phyloP scores from a whole-genome alignment of 2,797 vertebrate species.

The Vireo griseus region DNA sequence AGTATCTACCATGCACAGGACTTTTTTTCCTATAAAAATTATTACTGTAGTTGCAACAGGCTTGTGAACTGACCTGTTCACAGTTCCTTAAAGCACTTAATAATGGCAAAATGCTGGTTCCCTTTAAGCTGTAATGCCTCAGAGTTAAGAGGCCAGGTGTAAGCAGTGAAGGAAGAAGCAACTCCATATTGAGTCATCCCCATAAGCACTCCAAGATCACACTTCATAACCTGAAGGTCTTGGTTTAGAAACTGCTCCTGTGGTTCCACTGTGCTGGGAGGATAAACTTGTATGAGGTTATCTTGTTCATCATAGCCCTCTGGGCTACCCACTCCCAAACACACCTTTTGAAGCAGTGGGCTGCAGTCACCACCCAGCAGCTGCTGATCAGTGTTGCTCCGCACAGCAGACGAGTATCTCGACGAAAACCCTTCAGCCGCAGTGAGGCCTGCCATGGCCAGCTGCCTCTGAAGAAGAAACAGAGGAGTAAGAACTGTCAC shows the following conservation, averaged over 20 bases:
- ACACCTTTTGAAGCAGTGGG: slow-evolving; percentile 90
- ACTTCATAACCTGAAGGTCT: neutral
- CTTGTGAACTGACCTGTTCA: neutral
- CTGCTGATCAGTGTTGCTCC: slow-evolving; percentile 84
- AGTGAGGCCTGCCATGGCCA: slow-evolving; percentile 93
- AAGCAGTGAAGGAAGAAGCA: neutral
- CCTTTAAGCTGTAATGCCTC: neutral
- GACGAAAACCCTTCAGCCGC: slow-evolving; percentile 80
- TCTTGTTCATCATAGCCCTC: neutral
- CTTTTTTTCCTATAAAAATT: neutral
- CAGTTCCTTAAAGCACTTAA: neutral
- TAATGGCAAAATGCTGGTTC: neutral
- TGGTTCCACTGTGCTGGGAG: neutral
- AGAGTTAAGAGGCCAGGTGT: neutral
- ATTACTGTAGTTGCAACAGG: neutral
- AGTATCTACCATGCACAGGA: neutral
- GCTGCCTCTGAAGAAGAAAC: slow-evolving; percentile 75
- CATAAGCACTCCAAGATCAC: neutral
- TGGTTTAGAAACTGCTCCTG: neutral
- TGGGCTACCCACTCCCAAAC: neutral
- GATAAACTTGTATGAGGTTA: neutral
- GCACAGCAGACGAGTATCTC: slow-evolving; percentile 82
- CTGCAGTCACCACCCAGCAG: slow-evolving; percentile 88
- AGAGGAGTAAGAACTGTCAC: neutral
- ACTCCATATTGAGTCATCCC: neutral